phyloP scores from a whole-genome alignment of 2,113 vertebrate genomes.

The Rattus norvegicus region DNA sequence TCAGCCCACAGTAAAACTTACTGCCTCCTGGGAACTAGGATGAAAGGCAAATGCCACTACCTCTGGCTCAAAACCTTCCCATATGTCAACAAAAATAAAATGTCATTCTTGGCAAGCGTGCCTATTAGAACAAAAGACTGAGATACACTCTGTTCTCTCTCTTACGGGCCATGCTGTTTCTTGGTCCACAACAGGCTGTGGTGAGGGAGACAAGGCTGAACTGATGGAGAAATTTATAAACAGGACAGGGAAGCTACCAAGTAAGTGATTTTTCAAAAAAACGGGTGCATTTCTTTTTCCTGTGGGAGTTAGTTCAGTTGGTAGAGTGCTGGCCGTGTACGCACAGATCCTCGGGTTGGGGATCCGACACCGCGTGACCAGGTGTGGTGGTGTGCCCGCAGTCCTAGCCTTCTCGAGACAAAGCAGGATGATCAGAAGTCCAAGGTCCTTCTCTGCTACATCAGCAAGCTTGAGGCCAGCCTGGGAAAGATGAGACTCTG shows the following conservation, averaged over 20 bases:
- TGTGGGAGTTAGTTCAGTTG: neutral
- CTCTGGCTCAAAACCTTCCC: neutral
- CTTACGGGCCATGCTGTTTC: neutral
- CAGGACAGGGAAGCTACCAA: neutral
- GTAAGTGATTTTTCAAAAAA: neutral
- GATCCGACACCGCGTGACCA: neutral
- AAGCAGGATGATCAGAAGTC: neutral
- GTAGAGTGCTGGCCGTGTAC: neutral
- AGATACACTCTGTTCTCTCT: neutral
- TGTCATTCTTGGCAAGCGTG: neutral
- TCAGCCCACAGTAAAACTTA: neutral
- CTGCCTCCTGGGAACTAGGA: neutral
- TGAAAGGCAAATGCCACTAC: neutral
- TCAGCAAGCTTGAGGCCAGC: neutral
- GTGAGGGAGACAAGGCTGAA: neutral
- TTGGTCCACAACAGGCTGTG: neutral
- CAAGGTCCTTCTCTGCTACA: neutral
- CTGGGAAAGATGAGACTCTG: neutral
- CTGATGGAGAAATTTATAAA: neutral
- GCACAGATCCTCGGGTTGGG: neutral
- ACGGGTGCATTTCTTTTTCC: neutral
- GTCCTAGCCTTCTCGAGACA: neutral
- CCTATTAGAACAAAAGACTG: neutral
- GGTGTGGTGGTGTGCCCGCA: neutral
- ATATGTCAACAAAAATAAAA: conserved; percentile 38